These are phyloP conservation scores for Dryocosmus kuriphilus DNA, from an alignment of 2,888 invertebrate genomes.

Conservation along the genomic window DNA sequence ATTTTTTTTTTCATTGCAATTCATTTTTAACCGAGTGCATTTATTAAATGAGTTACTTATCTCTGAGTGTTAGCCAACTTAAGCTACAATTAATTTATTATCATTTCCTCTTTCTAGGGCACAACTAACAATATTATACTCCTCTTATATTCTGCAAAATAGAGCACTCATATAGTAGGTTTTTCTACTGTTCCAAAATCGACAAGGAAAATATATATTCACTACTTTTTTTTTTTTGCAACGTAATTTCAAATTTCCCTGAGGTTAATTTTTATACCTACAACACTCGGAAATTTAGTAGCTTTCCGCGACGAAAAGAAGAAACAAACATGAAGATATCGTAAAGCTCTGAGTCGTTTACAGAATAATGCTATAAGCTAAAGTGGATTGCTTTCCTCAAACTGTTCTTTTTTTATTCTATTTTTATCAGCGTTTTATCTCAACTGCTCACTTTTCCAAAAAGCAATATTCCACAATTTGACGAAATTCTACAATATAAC, in stretches of 20 bases:
- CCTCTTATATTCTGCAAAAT: background rate
- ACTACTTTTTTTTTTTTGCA: background rate
- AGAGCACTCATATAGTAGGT: background rate
- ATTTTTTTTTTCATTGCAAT: conserved; percentile 15
- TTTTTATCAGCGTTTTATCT: background rate
- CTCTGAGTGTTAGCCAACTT: conserved; percentile 2
- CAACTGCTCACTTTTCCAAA: background rate
- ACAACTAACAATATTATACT: background rate
- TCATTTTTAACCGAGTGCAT: conserved; percentile 10
- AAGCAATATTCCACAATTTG: background rate
- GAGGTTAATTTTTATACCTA: background rate
- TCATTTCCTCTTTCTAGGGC: background rate
- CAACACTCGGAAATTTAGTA: conserved; percentile 3
- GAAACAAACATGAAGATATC: conserved; percentile 1
- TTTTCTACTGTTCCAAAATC: background rate
- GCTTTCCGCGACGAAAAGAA: background rate
- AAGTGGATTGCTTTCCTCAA: conserved; percentile 3
- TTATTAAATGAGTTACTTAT: conserved; percentile 7
- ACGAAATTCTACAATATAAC: background rate
- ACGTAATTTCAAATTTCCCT: background rate
- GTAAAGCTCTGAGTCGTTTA: conserved; percentile 5
- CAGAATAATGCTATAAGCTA: background rate
- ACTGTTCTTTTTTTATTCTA: background rate
- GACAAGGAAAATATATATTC: background rate
- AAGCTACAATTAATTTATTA: conserved; percentile 14